Evolutionary conservation across 2,888 invertebrate species (phyloP), one percentile per base, ranked within the genome.

Genomic region (Drosophila histrio): DNA sequence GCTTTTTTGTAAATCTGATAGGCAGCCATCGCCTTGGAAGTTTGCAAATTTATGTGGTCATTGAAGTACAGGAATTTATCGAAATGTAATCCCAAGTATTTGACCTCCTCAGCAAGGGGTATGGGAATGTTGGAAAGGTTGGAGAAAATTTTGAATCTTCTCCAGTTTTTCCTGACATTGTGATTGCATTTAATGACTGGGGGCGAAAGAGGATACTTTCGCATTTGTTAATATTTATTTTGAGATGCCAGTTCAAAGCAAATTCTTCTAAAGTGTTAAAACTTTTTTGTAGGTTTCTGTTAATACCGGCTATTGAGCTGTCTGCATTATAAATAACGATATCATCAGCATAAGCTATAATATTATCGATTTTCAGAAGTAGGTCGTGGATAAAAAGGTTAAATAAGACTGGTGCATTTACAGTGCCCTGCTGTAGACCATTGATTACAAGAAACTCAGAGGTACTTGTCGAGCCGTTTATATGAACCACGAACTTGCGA

Each of bases 381-480:
- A 32, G 30, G 30, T 32, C 30, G 30, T 13, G 13, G 30, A 32
- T 32, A 32, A 32, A 32, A 32, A 32, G 30, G 30, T 32, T 13
- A 32, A 32, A 32, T 32, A 32, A 32, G 13, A 13, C 30, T 26
- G 15, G 26, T 13, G 19, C 19, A 44, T 24, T 82, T 78, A 75
- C 79, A 70, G 60, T 69, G 52, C 53, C 56, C 46, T 61, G 47
- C 50, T 41, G 52, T 38, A 24, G 36, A 15, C 43, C 46, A 32
- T 47, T 47, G 30, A 19, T 47, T 30, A 47, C 46, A 28, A 15
- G 46, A 47, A 32, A 11, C 24, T 13, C 34, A 8, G 36, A 36
- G 19, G 24, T 28, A 24, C 8, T 44, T 39, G 46, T 43, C 28
- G 30, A 28, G 46, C 17, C 8, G n/a, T 49, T 36, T 22, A 47